Evolutionary conservation across 2,797 vertebrate genomes (phyloP), one percentile per base, ranked within the genome.

Genomic region (Leucoraja ocellata): DNA sequence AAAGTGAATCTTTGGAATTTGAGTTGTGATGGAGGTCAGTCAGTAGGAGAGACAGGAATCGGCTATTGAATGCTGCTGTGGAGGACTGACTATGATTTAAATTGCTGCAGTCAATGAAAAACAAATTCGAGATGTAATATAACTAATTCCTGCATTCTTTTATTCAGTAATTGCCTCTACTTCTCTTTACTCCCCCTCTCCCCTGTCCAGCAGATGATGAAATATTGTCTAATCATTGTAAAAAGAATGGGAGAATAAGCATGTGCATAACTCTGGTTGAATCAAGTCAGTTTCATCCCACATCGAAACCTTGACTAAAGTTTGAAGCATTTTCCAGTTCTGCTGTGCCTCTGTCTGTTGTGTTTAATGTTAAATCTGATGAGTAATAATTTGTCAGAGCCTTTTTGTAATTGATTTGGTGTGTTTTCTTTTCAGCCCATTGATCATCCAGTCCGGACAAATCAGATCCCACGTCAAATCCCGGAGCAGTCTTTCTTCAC

Each of bases 401-500:
- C 25, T 71, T 90, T 81, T 3, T 88, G 86, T 61, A 74, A 13
- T 81, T 61, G 91, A 1, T 74, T 36, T 86, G n/a, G 58, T 94
- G 74, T 36, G 32, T 88, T 61, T 79, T 91, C 0, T 81, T 61
- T 93, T 0, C 94, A 98, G 97, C 96, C 97, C 8, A 97, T 98
- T 83, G 97, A 97, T 80, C 97, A 97, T 94, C 98, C 98, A 0
- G 98, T 98, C 94, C 96, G 97, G 90, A 98, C 97, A 93, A 98
- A 98, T 94, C 97, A 98, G 95, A 98, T 98, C 93, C 97, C 97
- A 1, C 97, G 97, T 4, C 97, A 98, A 81, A 98, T 98, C 94
- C 97, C 98, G 0, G 96, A 97, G 91, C 97, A 99, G 95, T 98
- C 97, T 0, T 98, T 99, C 94, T 98, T 98, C 93, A 98, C 96